These are phyloP conservation scores for Neria commutata DNA, from an alignment of 2,888 invertebrate genomes.

Conservation along the genomic window DNA sequence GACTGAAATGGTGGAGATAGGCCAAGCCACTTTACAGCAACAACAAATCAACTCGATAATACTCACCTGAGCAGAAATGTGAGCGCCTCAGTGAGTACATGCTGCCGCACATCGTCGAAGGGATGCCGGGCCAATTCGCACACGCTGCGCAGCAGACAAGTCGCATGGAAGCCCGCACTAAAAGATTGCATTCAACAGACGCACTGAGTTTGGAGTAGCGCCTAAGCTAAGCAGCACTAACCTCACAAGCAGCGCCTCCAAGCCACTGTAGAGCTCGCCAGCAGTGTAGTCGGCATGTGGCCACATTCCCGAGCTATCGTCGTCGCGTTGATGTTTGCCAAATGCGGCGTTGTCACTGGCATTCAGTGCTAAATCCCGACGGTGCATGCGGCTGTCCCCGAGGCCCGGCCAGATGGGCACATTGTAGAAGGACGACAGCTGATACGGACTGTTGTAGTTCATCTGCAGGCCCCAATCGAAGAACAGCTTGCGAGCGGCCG, in stretches of 20 bases:
- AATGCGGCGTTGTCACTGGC: not conserved
- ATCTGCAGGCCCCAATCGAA: conserved; percentile 55
- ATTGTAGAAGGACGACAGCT: conserved; percentile 44
- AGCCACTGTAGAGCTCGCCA: conserved; percentile 44
- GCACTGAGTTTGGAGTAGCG: not conserved
- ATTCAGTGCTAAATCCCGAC: conserved; percentile 11
- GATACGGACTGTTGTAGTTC: conserved; percentile 48
- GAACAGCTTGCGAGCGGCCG: conserved; percentile 43
- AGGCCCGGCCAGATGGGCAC: conserved; percentile 44
- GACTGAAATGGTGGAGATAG: conserved; percentile 52
- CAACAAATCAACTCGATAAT: not conserved
- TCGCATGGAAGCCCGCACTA: conserved; percentile 67
- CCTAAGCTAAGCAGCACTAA: conserved; percentile 3
- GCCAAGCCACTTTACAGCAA: conserved; percentile 37
- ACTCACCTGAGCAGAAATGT: conserved; percentile 72
- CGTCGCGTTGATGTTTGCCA: conserved; percentile 1
- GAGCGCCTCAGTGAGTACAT: conserved; percentile 71
- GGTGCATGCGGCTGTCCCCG: conserved; percentile 29
- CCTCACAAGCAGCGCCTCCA: conserved; percentile 40
- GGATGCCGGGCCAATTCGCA: conserved; percentile 73
- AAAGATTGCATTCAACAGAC: no score
- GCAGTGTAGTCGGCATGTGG: conserved; percentile 45
- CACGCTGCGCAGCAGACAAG: conserved; percentile 70
- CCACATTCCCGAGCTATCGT: not conserved
- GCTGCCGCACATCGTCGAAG: conserved; percentile 64